Percentiles rank a stretch among this genome's conserved stretches.
Evolutionary conservation across 2,797 vertebrate species (phyloP).

Genomic region (Antennarius maculatus): DNA sequence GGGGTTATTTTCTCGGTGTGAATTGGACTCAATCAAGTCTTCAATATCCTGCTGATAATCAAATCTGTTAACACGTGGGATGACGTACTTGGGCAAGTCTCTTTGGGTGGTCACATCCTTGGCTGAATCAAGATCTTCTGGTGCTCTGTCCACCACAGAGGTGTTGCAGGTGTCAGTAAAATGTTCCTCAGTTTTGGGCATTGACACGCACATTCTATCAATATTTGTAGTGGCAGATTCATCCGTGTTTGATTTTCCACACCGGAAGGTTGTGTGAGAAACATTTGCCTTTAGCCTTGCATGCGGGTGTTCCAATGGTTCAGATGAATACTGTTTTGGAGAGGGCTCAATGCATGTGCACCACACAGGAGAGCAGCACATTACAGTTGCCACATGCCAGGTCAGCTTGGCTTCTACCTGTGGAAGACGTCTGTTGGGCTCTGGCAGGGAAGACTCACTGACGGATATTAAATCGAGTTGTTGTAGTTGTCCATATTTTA

Average conservation of each 20-base stretch:
- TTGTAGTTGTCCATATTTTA: conserved; percentile 66
- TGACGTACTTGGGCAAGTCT: conserved; percentile 37
- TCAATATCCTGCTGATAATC: conserved; percentile 16
- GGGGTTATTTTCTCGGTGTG: conserved; percentile 9
- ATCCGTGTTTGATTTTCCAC: conserved; percentile 6
- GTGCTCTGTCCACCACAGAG: not conserved
- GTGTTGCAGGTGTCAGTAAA: not conserved
- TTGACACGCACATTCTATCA: not conserved
- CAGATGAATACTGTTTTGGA: conserved; percentile 17
- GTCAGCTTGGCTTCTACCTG: conserved; percentile 60
- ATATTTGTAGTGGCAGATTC: conserved; percentile 12
- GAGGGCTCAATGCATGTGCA: conserved; percentile 34
- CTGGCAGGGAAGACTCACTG: conserved; percentile 63
- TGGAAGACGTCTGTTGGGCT: conserved; percentile 62
- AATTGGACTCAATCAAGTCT: conserved; percentile 11
- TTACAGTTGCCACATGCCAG: conserved; percentile 70
- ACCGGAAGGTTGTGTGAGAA: not conserved
- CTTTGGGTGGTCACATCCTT: conserved; percentile 17
- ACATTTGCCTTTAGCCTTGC: not conserved
- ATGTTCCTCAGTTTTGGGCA: not conserved
- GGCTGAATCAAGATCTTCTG: not conserved
- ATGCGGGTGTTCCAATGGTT: conserved; percentile 13
- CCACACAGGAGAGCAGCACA: conserved; percentile 73
- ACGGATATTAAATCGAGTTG: conserved; percentile 58
- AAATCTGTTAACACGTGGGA: conserved; percentile 51